These are phyloP conservation scores for Lamellibrachia satsuma DNA, from an alignment of 2,888 invertebrate species.

Conservation along the genomic window DNA sequence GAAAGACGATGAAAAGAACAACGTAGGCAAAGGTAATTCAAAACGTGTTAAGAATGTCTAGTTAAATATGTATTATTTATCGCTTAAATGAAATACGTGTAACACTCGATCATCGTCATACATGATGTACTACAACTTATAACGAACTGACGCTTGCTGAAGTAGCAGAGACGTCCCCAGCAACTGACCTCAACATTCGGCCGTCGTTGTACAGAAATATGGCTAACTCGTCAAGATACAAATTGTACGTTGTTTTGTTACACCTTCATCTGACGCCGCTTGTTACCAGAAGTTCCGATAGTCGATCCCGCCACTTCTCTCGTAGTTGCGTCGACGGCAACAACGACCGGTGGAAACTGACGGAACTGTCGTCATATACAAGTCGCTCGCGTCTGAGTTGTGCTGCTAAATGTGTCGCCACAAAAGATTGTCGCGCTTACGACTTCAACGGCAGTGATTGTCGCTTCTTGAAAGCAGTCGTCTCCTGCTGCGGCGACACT, in stretches of 20 bases:
- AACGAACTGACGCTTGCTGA: not conserved
- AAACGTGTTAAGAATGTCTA: not conserved
- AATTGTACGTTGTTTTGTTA: not conserved
- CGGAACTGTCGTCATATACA: not conserved
- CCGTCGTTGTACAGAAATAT: not conserved
- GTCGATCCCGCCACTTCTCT: not conserved
- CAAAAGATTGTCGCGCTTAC: not conserved
- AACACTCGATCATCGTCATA: not conserved
- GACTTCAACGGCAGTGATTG: not conserved
- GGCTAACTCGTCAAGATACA: not conserved
- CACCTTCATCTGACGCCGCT: not conserved
- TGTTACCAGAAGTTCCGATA: not conserved
- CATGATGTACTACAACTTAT: not conserved
- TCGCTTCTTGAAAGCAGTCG: not conserved
- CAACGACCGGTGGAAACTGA: not conserved
- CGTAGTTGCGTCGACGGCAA: not conserved
- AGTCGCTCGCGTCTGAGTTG: not conserved
- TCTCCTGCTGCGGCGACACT: not conserved
- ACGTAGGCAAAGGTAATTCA: not conserved
- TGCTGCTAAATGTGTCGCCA: not conserved
- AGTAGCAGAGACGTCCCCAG: not conserved
- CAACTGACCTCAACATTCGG: not conserved
- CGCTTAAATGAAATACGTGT: not conserved
- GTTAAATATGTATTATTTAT: not conserved
- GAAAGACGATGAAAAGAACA: conserved; percentile 14